These are phyloP conservation scores for Azemiops feae DNA, from an alignment of 2,113 vertebrate genomes.

Conservation along the genomic window DNA sequence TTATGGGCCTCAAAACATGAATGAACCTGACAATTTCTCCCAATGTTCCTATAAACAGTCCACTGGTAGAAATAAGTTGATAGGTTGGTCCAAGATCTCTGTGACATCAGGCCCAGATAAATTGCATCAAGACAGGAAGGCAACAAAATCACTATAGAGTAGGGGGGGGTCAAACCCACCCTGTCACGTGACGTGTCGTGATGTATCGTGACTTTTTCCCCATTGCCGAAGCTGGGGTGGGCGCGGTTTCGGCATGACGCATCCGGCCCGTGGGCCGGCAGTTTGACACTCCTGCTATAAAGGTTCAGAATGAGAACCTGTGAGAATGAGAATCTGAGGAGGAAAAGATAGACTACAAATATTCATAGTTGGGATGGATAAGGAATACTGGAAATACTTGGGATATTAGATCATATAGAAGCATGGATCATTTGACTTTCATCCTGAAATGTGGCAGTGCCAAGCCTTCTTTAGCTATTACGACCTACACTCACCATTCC, in stretches of 20 bases:
- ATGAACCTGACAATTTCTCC: neutral
- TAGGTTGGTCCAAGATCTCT: neutral
- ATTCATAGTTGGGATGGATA: neutral
- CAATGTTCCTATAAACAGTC: neutral
- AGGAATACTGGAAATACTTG: neutral
- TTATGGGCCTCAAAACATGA: neutral
- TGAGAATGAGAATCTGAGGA: neutral
- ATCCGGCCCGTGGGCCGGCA: too few relatives aligned
- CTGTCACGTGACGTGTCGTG: too few relatives aligned
- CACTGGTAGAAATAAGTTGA: neutral
- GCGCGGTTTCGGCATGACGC: too few relatives aligned
- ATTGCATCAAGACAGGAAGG: neutral
- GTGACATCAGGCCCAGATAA: neutral
- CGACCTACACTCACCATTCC: neutral
- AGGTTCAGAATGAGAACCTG: neutral
- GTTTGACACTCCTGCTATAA: too few relatives aligned
- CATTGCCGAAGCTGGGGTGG: too few relatives aligned
- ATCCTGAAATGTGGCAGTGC: neutral
- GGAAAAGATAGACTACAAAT: neutral
- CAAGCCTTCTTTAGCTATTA: neutral
- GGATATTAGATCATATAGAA: neutral
- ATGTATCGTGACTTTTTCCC: too few relatives aligned
- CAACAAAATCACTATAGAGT: neutral
- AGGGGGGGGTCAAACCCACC: too few relatives aligned
- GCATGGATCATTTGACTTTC: neutral